These are phyloP conservation scores for Spatulosminthurus flaviceps DNA, from an alignment of 2,888 invertebrate genomes.

Conservation along the genomic window DNA sequence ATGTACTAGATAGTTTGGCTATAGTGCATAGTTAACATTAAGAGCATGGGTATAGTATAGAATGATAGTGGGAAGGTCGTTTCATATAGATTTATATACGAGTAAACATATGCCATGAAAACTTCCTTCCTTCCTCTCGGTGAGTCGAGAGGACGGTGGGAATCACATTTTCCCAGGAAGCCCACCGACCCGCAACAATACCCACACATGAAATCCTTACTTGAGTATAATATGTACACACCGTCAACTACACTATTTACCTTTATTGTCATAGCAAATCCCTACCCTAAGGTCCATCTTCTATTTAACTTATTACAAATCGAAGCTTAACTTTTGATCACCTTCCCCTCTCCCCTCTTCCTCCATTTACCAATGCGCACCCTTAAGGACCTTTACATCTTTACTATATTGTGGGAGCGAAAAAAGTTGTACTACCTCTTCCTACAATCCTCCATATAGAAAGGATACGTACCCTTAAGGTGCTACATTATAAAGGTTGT, in stretches of 20 bases:
- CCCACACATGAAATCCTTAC: conserved; percentile 39
- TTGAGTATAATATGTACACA: neutral
- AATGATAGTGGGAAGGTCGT: conserved; percentile 23
- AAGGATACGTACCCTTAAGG: neutral
- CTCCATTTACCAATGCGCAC: neutral
- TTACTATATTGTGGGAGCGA: too few relatives aligned
- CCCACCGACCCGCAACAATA: conserved; percentile 42
- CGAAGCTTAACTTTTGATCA: conserved; percentile 32
- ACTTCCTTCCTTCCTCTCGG: conserved; percentile 40
- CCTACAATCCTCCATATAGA: too few relatives aligned
- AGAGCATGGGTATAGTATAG: neutral
- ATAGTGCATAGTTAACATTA: neutral
- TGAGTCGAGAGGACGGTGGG: conserved; percentile 30
- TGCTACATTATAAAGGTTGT: too few relatives aligned
- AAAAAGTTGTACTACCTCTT: too few relatives aligned
- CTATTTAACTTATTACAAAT: neutral
- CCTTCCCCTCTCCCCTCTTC: too few relatives aligned
- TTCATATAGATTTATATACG: neutral
- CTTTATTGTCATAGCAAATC: neutral
- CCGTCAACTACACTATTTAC: conserved; percentile 3
- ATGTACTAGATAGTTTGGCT: neutral
- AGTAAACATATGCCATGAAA: conserved; percentile 18
- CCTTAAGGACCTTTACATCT: neutral
- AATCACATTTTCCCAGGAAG: conserved; percentile 41
- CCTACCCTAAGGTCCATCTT: neutral